Evolutionary conservation across 2,113 vertebrate genomes (phyloP), one percentile per base, ranked within the genome.

Genomic region (Archilochus colubris): DNA sequence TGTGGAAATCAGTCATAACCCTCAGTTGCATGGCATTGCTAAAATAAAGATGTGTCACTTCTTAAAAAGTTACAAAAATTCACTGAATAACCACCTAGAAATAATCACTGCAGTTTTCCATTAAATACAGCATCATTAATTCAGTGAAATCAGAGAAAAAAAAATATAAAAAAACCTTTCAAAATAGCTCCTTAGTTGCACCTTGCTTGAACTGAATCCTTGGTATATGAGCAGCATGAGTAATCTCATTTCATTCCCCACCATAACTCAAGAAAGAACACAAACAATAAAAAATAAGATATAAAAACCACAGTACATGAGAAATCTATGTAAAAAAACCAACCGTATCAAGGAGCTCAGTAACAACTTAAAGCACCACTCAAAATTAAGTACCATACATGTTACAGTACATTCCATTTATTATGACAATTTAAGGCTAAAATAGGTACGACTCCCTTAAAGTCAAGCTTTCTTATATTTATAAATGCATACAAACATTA

Each of bases 391-490:
- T 96, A 96, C 91, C 82, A 91, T 94, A 95, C 66, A 54, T 94
- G 73, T 95, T 95, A 96, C 93, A 97, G 94, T 96, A 97, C 91
- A 95, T 96, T 89, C 94, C 91, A 96, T 94, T 95, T 95, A 95
- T 96, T 95, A 81, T 91, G 88, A 91, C 94, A 97, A 80, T 94
- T 95, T 95, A 97, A 97, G 95, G 96, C 95, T 96, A 96, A 95
- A 92, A 96, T 92, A 96, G 94, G 88, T 92, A 95, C 5, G 46
- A 90, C 69, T 96, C 88, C 89, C 86, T 87, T 93, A 89, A 59
- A 95, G 64, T 96, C 91, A 93, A 94, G 89, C 93, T 96, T 95
- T 95, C 89, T 83, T 88, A 63, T 82, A 85, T 80, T 95, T 94
- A 89, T 93, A 94, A 95, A 95, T 89, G 94, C 84, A 91, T 95